Base-by-base conservation (phyloP, 2,888 invertebrate species). In the Cryptophagus acutangulus region DNA sequence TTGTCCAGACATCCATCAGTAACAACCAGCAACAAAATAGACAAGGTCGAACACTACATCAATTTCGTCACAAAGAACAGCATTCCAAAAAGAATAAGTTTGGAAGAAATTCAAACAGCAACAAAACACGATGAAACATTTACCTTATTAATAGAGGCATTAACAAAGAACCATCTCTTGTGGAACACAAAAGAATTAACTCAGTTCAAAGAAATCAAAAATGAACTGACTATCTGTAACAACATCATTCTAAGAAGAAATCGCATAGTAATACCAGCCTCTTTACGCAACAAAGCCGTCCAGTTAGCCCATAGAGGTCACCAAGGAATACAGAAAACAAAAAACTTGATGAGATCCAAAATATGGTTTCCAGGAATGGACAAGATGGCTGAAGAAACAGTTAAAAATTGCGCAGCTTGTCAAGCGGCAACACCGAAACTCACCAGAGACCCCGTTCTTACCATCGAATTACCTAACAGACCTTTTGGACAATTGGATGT, bases 361-460 rank as follows among this genome's bases (percentile, higher is more conserved):
- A 33, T 49, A 6, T 49, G 47, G 45, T 49, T 49, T 34, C 46
- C 50, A 14, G 40, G 33, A 6, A 37, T 48, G 10, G 43, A 44
- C 14, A 8, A 8, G 2, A 5, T 31, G n/a, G 31, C 16, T 3
- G 31, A 31, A 15, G 29, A 39, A 5, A 17, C 35, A 3, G 9
- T 35, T 3, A 31, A 15, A 31, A 31, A 8, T 13, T 31, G 31
- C 15, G 4, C 31, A 8, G 12, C 31, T 15, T 31, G 31, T 16
- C 31, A 31, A 16, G 14, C 16, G 2, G 16, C 12, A 31, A 31
- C 31, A 10, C n/a, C 18, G 12, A 14, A 20, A 2, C 18, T 20
- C 6, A 20, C 18, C 4, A 2, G 34, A 12, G 13, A 34, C 15
- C 34, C 34, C 2, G 24, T 34, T 3, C 6, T 15, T 2, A 18